Conservation (phyloP, 2,888 invertebrate species). For the Embidobia sp. region DNA sequence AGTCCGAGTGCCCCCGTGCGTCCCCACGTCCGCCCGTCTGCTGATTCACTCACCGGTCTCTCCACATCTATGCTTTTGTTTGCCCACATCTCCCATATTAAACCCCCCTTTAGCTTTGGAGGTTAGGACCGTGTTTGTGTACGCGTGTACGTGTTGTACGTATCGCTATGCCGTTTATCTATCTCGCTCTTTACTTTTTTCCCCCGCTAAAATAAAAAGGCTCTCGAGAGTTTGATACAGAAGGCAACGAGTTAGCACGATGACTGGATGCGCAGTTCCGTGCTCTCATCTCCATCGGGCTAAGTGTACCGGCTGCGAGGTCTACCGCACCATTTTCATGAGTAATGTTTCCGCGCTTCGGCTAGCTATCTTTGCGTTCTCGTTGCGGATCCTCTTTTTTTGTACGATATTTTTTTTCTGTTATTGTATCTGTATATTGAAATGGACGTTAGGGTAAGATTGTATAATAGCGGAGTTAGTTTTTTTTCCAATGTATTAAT, state of each 20-base stretch:
- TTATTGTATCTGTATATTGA: slow-evolving; percentile 54
- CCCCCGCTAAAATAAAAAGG: slow-evolving; percentile 31
- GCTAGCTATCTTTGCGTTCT: slow-evolving; percentile 46
- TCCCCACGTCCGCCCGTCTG: slow-evolving; percentile 50
- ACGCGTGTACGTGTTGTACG: slow-evolving; percentile 37
- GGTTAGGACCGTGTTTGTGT: slow-evolving; percentile 40
- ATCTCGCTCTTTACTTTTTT: slow-evolving; percentile 9
- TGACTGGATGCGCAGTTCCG: slow-evolving; percentile 60
- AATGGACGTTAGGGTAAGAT: slow-evolving; percentile 28
- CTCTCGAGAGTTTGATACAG: slow-evolving; percentile 56
- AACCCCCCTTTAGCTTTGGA: slow-evolving; percentile 65
- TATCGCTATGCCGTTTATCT: slow-evolving; percentile 26
- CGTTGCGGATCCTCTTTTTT: slow-evolving; percentile 39
- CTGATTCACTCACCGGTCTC: slow-evolving; percentile 63
- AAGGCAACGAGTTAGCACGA: slow-evolving; percentile 50
- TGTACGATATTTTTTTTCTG: slow-evolving; percentile 14
- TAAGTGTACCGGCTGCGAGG: slow-evolving; percentile 56
- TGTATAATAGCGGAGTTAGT: background rate
- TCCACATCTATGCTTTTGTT: slow-evolving; percentile 73
- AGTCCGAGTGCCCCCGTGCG: slow-evolving; percentile 48
- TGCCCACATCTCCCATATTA: slow-evolving; percentile 80
- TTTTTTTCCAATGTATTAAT: background rate
- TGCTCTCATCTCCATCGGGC: slow-evolving; percentile 58
- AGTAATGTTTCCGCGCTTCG: slow-evolving; percentile 55
- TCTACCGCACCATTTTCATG: slow-evolving; percentile 61